Conservation (phyloP, 2,797 vertebrate genomes). For the Mormyrops boulengeri region DNA sequence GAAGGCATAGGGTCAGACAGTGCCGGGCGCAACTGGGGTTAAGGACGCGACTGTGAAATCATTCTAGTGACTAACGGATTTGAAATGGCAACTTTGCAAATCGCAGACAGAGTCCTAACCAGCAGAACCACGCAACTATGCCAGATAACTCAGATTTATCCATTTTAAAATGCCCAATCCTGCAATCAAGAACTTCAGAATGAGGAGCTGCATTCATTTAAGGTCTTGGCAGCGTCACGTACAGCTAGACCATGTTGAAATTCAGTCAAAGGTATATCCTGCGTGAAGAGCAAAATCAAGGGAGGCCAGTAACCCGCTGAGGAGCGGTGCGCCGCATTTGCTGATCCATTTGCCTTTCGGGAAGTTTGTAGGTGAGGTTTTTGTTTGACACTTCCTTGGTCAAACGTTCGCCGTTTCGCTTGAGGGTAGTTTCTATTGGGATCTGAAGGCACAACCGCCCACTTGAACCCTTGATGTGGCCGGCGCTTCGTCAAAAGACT, state of each 20-base stretch:
- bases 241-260: background rate
- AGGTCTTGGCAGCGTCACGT: background rate
- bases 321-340: background rate
- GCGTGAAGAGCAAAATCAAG: background rate
- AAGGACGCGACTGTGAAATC: background rate
- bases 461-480: background rate
- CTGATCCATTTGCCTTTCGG: background rate
- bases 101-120: background rate
- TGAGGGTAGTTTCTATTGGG: background rate
- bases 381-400: background rate
- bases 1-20: background rate
- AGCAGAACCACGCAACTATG: background rate
- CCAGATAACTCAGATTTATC: background rate
- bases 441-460: background rate
- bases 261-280: background rate
- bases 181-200: background rate
- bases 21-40: background rate
- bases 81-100: background rate
- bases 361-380: background rate
- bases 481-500: background rate
- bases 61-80: background rate
- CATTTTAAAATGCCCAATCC: background rate
- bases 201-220: background rate
- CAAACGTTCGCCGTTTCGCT: background rate
- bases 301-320: background rate